Percentiles rank a stretch among this genome's conserved stretches.
Conservation (phyloP, 2,888 invertebrate genomes). For the Elegia similella region DNA sequence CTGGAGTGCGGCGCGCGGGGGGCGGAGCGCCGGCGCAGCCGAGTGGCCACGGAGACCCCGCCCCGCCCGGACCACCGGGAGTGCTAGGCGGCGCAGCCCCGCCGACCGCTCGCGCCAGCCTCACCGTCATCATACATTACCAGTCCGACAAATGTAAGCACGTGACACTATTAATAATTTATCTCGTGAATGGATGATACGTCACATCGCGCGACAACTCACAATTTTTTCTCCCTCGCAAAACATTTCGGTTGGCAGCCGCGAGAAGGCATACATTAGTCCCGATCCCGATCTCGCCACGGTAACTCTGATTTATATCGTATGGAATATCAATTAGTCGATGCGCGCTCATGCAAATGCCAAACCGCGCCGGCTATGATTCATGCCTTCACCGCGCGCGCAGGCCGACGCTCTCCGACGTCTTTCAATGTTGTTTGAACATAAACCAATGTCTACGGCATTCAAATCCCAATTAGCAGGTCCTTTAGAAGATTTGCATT, state of each 20-base stretch:
- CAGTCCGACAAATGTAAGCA: constrained; percentile 51
- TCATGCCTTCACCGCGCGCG: constrained; percentile 40
- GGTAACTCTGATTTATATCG: constrained; percentile 60
- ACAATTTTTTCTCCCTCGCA: constrained; percentile 25
- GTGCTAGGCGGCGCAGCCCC: constrained; percentile 69
- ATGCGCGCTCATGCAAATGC: constrained; percentile 65
- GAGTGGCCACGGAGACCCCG: constrained; percentile 76
- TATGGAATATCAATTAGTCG: constrained; percentile 66
- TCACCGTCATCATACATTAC: constrained; percentile 43
- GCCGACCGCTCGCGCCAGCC: constrained; percentile 31
- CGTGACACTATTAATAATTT: constrained; percentile 58
- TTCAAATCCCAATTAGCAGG: background rate
- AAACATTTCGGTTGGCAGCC: constrained; percentile 21
- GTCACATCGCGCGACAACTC: constrained; percentile 35
- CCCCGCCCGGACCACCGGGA: constrained; percentile 81
- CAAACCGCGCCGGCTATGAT: constrained; percentile 57
- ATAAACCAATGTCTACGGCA: constrained; percentile 30
- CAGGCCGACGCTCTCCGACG: constrained; percentile 40
- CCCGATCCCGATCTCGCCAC: constrained; percentile 32
- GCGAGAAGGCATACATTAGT: constrained; percentile 38
- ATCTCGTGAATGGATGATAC: constrained; percentile 43
- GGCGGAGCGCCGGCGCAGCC: constrained; percentile 57
- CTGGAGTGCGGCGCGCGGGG: constrained; percentile 43
- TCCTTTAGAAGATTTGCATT: background rate
- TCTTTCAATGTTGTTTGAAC: constrained; percentile 42